Evolutionary conservation across 1,140 invertebrate genomes (phyloP).

Genomic region (Orchesella cincta): DNA sequence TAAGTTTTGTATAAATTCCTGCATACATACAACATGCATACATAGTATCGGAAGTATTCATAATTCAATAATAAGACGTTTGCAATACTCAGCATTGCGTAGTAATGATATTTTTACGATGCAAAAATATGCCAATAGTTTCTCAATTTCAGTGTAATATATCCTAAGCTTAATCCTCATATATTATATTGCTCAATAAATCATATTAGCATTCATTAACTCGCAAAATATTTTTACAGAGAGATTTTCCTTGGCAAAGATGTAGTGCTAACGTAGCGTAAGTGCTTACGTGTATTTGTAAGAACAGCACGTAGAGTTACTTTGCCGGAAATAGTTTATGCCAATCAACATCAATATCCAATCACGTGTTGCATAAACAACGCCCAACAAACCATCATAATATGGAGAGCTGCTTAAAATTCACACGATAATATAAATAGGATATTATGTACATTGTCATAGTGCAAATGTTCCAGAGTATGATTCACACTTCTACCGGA

Average conservation of each 20-base stretch:
- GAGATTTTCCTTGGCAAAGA: background rate
- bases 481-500: slow-evolving; percentile 1
- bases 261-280: background rate
- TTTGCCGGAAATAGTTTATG: background rate
- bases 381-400: background rate
- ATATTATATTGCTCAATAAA: background rate
- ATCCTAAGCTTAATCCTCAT: background rate
- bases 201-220: background rate
- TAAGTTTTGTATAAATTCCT: background rate
- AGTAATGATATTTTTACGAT: background rate
- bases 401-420: background rate
- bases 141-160: background rate
- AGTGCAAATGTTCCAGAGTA: background rate
- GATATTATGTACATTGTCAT: background rate
- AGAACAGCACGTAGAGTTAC: background rate
- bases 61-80: background rate
- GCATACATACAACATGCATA: slow-evolving; percentile 45
- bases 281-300: background rate
- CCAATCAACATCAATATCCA: slow-evolving; percentile 23
- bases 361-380: background rate
- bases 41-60: background rate
- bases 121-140: background rate
- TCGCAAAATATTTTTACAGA: background rate
- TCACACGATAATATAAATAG: background rate
- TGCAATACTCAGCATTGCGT: background rate